phyloP scores from a whole-genome alignment of 2,797 vertebrate genomes.

The Rhinoraja longicauda region DNA sequence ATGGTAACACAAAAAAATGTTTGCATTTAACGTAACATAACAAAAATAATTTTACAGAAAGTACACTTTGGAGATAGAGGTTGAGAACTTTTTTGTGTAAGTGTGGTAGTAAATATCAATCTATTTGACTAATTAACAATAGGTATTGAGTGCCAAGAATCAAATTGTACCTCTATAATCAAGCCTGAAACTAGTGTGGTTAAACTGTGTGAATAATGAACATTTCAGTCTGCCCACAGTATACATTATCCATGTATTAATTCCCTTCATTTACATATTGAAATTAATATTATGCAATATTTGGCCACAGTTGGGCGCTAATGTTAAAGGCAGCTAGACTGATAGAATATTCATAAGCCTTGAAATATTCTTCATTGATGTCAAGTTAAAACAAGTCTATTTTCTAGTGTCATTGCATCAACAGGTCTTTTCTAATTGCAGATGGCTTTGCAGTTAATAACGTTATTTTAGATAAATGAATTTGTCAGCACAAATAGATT shows the following conservation, averaged over 20 bases:
- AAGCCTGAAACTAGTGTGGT: too few relatives aligned
- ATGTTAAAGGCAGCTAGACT: background rate
- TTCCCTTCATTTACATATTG: slow-evolving; percentile 4
- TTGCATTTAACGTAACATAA: slow-evolving; percentile 12
- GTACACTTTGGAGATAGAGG: background rate
- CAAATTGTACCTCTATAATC: background rate
- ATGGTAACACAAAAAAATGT: background rate
- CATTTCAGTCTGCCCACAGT: background rate
- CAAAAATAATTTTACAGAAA: slow-evolving; percentile 1
- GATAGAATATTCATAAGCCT: background rate
- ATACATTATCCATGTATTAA: background rate
- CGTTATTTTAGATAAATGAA: background rate
- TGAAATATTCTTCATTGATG: background rate
- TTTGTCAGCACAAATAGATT: background rate
- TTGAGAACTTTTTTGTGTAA: background rate
- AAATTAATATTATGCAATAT: slow-evolving; percentile 3
- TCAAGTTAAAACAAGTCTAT: background rate
- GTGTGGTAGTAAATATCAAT: background rate
- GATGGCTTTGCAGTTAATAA: background rate
- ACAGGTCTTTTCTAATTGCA: background rate
- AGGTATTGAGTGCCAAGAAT: background rate
- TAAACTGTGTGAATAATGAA: background rate
- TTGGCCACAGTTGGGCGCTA: background rate
- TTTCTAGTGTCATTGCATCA: slow-evolving; percentile 1
- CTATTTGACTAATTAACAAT: background rate